Evolutionary conservation across 1,140 invertebrate species (phyloP), one percentile per base, ranked within the genome.

Genomic region (Drosophila jambulina): DNA sequence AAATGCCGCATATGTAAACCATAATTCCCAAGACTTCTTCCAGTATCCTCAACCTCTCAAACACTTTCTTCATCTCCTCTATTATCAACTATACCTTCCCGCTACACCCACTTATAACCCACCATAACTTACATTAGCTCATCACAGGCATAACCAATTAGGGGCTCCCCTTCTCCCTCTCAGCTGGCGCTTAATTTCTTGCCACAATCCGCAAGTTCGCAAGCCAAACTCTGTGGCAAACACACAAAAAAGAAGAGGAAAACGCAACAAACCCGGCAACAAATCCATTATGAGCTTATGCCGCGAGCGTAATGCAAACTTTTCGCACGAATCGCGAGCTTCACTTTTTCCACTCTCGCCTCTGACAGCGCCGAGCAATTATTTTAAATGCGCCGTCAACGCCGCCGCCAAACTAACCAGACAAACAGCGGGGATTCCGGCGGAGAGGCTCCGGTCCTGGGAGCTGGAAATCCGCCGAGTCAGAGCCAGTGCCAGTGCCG

Each of bases 221-320:
- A 45, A 75, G 45, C 64, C 72, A 63, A 62, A 78, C 32, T 61
- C 36, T 38, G 76, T 27, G 58, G 82, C 51, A 45, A 49, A 63
- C 51, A 17, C 32, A 36, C 34, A 54, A 38, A 54, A 56, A 12
- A 9, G 10, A 8, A 21, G 27, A 32, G n/a, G 49, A 65, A 62
- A 72, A 80, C 57, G 49, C 71, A 77, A 78, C 80, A 82, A 86
- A 63, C 71, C 68, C 80, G 64, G 68, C 79, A 78, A 87, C 84
- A 87, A 87, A 87, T 87, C 84, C 84, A 87, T 87, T 87, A 87
- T 87, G 63, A 84, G 84, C 84, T 87, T 88, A 90, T 84, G 77
- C 84, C 85, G 72, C 82, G 76, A 87, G 84, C 84, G 80, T 75
- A 80, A 60, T 78, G 84, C 75, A 84, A 87, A 87, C 85, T 87